Percentiles rank a stretch among this genome's conserved stretches.
Conservation (phyloP, 2,888 invertebrate genomes). For the Drosophila fungiperda region DNA sequence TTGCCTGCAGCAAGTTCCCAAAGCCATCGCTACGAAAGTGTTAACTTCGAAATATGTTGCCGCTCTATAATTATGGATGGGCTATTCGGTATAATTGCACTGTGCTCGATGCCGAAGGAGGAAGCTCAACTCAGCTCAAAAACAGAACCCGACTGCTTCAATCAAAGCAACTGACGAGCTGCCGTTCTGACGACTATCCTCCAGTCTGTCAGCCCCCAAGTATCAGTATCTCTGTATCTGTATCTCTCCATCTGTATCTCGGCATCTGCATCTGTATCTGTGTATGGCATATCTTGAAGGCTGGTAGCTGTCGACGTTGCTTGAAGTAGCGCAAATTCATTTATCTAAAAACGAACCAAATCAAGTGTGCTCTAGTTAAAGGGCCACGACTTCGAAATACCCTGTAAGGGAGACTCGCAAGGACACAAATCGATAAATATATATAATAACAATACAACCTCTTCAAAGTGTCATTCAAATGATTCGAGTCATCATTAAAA, state of each 20-base stretch:
- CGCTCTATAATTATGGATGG: slow-evolving; percentile 85
- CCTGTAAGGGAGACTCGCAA: too few relatives aligned
- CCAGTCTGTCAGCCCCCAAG: slow-evolving; percentile 18
- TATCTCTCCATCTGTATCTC: slow-evolving; percentile 34
- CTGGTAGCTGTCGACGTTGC: slow-evolving; percentile 67
- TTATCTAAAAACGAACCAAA: slow-evolving; percentile 68
- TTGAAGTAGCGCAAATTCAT: slow-evolving; percentile 77
- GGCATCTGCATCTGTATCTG: slow-evolving; percentile 40
- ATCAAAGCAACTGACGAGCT: slow-evolving; percentile 75
- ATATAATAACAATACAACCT: neutral
- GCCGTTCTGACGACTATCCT: slow-evolving; percentile 60
- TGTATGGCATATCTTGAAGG: slow-evolving; percentile 16
- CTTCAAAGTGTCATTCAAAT: neutral
- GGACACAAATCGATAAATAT: neutral
- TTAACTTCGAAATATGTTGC: slow-evolving; percentile 84
- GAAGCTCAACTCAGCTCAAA: slow-evolving; percentile 1
- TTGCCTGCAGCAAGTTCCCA: slow-evolving; percentile 80
- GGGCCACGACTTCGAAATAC: neutral
- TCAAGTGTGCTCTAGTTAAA: slow-evolving; percentile 11
- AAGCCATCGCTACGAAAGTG: slow-evolving; percentile 84
- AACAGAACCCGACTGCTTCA: slow-evolving; percentile 60
- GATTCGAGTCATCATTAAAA: too few relatives aligned
- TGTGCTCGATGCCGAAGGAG: slow-evolving; percentile 13
- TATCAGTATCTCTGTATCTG: slow-evolving; percentile 38
- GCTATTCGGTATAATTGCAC: slow-evolving; percentile 83